Conservation (phyloP, 2,888 invertebrate species). For the Temnothorax ravouxi region DNA sequence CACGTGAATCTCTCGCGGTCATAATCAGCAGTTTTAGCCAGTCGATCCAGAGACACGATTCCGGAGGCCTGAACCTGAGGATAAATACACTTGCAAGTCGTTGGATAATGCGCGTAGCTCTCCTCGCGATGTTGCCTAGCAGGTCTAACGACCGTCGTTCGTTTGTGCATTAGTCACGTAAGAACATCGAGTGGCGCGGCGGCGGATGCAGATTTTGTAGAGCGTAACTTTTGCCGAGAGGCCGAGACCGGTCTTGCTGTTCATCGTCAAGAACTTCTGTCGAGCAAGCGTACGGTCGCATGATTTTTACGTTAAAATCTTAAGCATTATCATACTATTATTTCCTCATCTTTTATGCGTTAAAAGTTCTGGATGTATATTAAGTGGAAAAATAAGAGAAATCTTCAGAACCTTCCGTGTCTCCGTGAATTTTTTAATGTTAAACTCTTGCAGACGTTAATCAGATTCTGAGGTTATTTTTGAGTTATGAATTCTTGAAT, state of each 20-base stretch:
- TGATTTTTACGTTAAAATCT: background rate
- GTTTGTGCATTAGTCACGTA: constrained; percentile 31
- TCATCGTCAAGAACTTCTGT: background rate
- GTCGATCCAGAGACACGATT: constrained; percentile 29
- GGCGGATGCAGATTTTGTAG: constrained; percentile 40
- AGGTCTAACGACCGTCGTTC: constrained; percentile 32
- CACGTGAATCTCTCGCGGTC: background rate
- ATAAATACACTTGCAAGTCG: constrained; percentile 38
- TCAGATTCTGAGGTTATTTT: background rate
- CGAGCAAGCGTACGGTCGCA: background rate
- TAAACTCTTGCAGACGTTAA: constrained; percentile 1
- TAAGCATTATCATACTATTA: background rate
- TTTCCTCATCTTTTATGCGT: background rate
- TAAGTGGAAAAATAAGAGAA: background rate
- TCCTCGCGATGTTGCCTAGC: constrained; percentile 10
- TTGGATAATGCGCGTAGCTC: constrained; percentile 28
- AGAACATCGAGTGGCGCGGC: constrained; percentile 1
- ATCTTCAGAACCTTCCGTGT: background rate
- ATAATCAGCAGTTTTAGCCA: constrained; percentile 19
- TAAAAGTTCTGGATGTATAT: background rate
- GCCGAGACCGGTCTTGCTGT: constrained; percentile 5
- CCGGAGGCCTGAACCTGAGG: background rate
- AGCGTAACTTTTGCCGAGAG: constrained; percentile 23
- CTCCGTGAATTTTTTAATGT: background rate
- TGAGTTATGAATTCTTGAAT: background rate